These are phyloP conservation scores for Pseudorhiza aurosa DNA, from an alignment of 30 jellyfish, hydroid and myxozoan species.

Conservation along the genomic window DNA sequence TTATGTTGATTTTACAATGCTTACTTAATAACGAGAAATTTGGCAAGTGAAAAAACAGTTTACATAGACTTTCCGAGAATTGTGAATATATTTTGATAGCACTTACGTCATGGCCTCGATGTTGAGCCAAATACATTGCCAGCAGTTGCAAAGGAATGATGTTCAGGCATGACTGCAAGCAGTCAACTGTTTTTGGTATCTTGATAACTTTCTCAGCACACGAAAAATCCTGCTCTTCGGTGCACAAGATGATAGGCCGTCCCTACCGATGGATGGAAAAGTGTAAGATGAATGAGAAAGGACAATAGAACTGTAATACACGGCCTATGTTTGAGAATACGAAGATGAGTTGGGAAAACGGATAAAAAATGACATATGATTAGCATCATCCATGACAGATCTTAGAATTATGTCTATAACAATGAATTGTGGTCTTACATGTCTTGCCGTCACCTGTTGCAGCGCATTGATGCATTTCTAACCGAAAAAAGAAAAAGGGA, in stretches of 20 bases:
- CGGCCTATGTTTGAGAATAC: too few species aligned
- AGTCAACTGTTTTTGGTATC: conserved; percentile 87
- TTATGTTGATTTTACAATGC: too few species aligned
- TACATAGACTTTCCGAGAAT: too few species aligned
- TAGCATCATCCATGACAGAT: too few species aligned
- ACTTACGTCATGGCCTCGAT: conserved; percentile 79
- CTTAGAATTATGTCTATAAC: too few species aligned
- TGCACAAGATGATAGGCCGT: conserved; percentile 57
- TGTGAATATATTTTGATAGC: too few species aligned
- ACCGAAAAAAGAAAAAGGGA: neutral
- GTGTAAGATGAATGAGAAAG: too few species aligned
- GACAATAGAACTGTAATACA: too few species aligned
- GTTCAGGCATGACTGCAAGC: conserved; percentile 77
- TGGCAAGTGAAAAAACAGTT: too few species aligned
- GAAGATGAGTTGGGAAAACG: too few species aligned
- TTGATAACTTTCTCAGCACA: conserved; percentile 5
- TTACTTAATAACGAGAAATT: too few species aligned
- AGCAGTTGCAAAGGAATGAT: conserved; percentile 85
- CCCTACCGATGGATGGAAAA: conserved; percentile 52
- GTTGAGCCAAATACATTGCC: conserved; percentile 77
- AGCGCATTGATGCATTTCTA: conserved; percentile 93
- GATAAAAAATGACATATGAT: too few species aligned
- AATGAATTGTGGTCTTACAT: conserved; percentile 66
- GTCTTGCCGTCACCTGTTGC: conserved; percentile 90
- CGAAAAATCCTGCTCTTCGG: conserved; percentile 48